Evolutionary conservation across 1,140 invertebrate species (phyloP), one percentile per base, ranked within the genome.

Genomic region (Zaprionus camerounensis): DNA sequence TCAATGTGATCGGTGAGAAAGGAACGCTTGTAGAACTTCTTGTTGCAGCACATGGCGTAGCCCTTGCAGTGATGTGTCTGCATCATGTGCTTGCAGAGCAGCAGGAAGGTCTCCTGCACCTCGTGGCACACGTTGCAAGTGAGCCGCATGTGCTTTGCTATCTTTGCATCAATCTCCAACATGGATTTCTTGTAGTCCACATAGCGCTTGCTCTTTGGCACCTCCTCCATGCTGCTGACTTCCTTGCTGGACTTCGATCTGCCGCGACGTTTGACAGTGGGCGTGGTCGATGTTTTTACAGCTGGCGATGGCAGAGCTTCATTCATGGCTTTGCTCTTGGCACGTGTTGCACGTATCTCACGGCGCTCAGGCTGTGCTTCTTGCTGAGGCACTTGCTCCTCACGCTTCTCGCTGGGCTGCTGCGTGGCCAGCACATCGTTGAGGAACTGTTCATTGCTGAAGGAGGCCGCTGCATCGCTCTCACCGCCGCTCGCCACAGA

Each of bases 1-100:
- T 91, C 87, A 6, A 92, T 90, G 53, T 92, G 91, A 61, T 92
- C 84, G 49, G 88, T 81, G 53, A 92, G 80, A 12, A 86, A 76
- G 46, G 78, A 81, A 13, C 90, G 80, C 55, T 91, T 91, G 67
- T 91, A 87, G 57, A 92, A 90, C 65, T 92, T 92, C 46, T 90
- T 92, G 36, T 92, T 83, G 64, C 91, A 92, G 26, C 91, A 92
- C 13, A 79, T 53, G 15, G 83, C 84, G 49, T 92, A 92, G 15
- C 91, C 91, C 46, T 81, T 79, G 46, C 73, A 75, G 22, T 80
- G 69, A 13, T 92, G 91, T 22, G 22, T 41, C 28, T 77, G 67
- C 55, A 76, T 34, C 85, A 91, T 92, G 68, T 92, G 91, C 69
- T 82, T 80, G 71, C 78, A 80, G 1, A 92, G 71, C 17, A 69